Conservation (phyloP, 2,113 vertebrate genomes). For the Eidolon helvum region DNA sequence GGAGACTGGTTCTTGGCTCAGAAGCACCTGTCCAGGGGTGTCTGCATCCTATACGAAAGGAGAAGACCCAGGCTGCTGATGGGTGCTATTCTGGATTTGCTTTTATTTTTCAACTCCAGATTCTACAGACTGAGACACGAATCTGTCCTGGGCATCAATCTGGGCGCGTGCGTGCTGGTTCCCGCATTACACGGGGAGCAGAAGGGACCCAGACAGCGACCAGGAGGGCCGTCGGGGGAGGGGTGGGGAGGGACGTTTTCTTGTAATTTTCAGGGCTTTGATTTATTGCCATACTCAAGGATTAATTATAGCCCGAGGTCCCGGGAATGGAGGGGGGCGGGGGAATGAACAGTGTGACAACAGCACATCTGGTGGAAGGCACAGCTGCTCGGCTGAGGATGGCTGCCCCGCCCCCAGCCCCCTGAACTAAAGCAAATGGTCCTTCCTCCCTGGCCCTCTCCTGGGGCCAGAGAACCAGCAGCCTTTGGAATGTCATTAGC, state of each 20-base stretch:
- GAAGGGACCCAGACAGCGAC: background rate
- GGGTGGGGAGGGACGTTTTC: background rate
- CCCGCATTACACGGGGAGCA: too few relatives aligned
- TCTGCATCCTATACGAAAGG: background rate
- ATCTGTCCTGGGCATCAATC: background rate
- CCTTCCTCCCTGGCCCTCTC: background rate
- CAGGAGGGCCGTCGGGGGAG: background rate
- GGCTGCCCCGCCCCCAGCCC: background rate
- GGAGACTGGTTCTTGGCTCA: fast-evolving
- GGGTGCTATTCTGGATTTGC: background rate
- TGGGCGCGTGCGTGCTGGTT: too few relatives aligned
- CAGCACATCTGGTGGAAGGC: slow-evolving; percentile 19
- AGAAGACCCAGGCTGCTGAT: background rate
- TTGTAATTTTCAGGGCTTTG: slow-evolving; percentile 40
- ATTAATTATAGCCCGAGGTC: slow-evolving; percentile 68
- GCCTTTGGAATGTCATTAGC: slow-evolving; percentile 1
- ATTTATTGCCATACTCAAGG: slow-evolving; percentile 76
- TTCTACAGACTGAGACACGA: background rate
- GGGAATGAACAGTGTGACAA: background rate
- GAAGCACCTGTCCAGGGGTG: fast-evolving
- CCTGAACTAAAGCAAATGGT: background rate
- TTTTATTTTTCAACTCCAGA: background rate
- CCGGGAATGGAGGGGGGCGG: background rate
- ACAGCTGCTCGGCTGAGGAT: slow-evolving; percentile 6
- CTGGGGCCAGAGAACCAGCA: background rate